phyloP scores from a whole-genome alignment of 2,888 invertebrate species.

The Conus canariensis region DNA sequence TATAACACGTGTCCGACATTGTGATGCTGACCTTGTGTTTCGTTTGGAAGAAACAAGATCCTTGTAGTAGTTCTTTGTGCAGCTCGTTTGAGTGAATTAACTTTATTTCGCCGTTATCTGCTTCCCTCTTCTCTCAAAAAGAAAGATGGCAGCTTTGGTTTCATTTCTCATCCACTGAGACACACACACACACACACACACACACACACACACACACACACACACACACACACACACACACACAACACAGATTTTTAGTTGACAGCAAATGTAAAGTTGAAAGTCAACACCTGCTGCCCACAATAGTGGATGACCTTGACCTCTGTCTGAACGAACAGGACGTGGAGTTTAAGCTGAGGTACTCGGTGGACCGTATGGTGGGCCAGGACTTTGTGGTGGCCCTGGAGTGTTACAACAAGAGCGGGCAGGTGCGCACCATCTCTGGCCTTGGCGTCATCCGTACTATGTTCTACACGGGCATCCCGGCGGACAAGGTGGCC shows the following conservation, averaged over 20 bases:
- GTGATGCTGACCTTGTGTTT: too few species aligned
- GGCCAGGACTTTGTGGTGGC: constrained; percentile 6
- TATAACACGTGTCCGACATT: too few species aligned
- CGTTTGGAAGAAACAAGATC: too few species aligned
- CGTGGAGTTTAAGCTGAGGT: neutral
- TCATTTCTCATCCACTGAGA: neutral
- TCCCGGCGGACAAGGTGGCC: neutral
- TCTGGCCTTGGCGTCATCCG: neutral
- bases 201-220: constrained; percentile 17
- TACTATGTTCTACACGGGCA: constrained; percentile 7
- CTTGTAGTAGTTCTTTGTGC: too few species aligned
- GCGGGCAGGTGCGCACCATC: neutral
- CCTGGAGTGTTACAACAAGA: neutral
- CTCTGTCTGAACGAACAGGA: neutral
- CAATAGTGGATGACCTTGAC: too few species aligned
- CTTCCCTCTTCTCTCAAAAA: too few species aligned
- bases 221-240: neutral
- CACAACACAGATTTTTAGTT: too few species aligned
- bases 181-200: constrained; percentile 16
- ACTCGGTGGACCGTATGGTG: neutral
- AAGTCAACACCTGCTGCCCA: too few species aligned
- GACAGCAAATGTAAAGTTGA: too few species aligned
- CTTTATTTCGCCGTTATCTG: too few species aligned
- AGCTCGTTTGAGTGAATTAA: too few species aligned
- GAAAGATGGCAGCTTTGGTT: too few species aligned